Evolutionary conservation across 2,888 invertebrate genomes (phyloP), one percentile per base, ranked within the genome.

Genomic region (Prosapia bicincta): DNA sequence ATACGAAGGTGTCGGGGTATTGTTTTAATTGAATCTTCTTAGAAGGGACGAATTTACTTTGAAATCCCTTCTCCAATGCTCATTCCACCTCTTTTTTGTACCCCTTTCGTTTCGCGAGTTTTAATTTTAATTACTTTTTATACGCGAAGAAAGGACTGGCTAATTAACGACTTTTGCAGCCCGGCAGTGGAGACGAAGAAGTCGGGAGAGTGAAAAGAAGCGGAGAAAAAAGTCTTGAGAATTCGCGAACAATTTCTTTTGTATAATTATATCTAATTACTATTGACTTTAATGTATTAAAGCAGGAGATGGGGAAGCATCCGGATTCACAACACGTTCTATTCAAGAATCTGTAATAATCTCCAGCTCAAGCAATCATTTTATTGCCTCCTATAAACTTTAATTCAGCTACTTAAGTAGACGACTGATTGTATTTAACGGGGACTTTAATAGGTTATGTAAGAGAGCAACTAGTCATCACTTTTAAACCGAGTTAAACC

Each of bases 11-110:
- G 54, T 54, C 54, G 54, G 54, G 20, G 54, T 20, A 54, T 54
- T 54, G 54, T 54, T 54, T 54, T 54, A 54, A 54, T 54, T 54
- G 54, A 54, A 54, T 54, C 54, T 54, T 54, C 54, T 54, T 54
- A 54, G 54, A 54, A n/a, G 54, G 54, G 54, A 54, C 54, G 54
- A 54, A 20, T 54, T 54, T 54, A 54, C 54, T 54, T 54, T 54
- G 54, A 54, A 30, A 54, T 20, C 54, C 38, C 54, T 30, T 30
- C 54, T 54, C 54, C 54, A 2, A 13, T 20, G n/a, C 20, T 54
- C 54, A 20, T 54, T 54, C 54, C 54, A 20, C 54, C 54, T 20
- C 54, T 54, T 54, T 54, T 54, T 54, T 54, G 54, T 54, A 54
- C 54, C 54, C 54, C 54, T 54, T 54, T 54, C 54, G 54, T 54